phyloP scores from a whole-genome alignment of 2,888 invertebrate species.

The Meghimatium bilineatum region DNA sequence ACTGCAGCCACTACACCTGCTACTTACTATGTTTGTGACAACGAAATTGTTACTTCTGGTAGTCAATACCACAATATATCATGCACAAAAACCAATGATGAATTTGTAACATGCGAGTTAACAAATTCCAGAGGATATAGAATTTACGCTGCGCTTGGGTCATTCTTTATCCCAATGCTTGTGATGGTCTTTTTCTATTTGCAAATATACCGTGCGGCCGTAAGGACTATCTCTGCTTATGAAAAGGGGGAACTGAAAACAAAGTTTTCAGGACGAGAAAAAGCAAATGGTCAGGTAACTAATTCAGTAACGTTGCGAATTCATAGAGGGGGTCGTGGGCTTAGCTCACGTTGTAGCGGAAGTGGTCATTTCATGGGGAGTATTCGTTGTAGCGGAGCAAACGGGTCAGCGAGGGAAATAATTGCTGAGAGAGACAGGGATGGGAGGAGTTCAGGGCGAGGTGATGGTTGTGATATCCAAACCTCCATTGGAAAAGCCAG shows the following conservation, averaged over 20 bases:
- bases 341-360: background rate
- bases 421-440: background rate
- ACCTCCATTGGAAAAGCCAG: conserved; percentile 21
- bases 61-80: background rate
- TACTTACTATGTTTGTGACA: background rate
- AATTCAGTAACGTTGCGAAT: conserved; percentile 86
- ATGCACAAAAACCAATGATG: background rate
- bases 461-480: conserved; percentile 8
- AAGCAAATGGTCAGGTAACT: conserved; percentile 44
- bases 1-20: background rate
- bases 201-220: conserved; percentile 93
- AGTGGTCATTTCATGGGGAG: background rate
- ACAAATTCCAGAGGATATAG: conserved; percentile 86
- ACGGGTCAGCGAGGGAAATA: background rate
- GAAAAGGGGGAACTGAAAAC: conserved; percentile 69
- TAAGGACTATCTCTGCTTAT: conserved; percentile 73
- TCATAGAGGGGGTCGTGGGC: conserved; percentile 83
- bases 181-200: conserved; percentile 97
- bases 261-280: conserved; percentile 45
- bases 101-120: conserved; percentile 60
- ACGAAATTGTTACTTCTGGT: background rate
- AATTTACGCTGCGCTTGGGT: conserved; percentile 96
- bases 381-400: background rate
- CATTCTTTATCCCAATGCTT: conserved; percentile 98
- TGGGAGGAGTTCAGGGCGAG: conserved; percentile 14